A percentile compares a stretch with the other conserved stretches of the same genome.
Evolutionary conservation across 2,888 invertebrate genomes (phyloP).

Genomic region (Brachycybe producta): DNA sequence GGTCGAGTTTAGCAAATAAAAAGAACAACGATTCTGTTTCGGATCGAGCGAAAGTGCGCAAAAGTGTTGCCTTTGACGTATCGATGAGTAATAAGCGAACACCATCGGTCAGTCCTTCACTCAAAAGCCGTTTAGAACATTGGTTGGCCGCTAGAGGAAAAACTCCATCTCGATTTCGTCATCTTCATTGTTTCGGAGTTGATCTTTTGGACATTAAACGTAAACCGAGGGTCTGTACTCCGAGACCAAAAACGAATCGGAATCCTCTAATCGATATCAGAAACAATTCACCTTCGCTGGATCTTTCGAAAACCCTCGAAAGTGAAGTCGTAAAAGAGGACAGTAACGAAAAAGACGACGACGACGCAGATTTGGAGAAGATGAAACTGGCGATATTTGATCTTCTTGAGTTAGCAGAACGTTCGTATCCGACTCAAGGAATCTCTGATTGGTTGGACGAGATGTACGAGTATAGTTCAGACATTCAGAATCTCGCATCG

Average conservation of each 20-base stretch:
- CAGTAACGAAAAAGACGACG: too few species aligned
- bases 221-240: too few species aligned
- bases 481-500: neutral
- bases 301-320: too few species aligned
- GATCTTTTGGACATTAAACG: neutral
- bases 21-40: too few species aligned
- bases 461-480: neutral
- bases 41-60: too few species aligned
- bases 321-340: too few species aligned
- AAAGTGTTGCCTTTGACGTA: slow-evolving; percentile 8
- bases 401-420: neutral
- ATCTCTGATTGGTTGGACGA: slow-evolving; percentile 1
- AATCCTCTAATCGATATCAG: too few species aligned
- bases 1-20: too few species aligned
- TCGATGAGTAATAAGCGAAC: neutral
- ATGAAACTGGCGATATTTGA: too few species aligned
- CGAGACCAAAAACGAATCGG: too few species aligned
- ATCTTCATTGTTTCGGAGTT: slow-evolving; percentile 3
- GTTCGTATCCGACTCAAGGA: neutral
- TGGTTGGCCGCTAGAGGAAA: neutral
- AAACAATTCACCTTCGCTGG: too few species aligned
- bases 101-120: neutral
- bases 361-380: too few species aligned
- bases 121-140: neutral
- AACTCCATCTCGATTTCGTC: neutral